phyloP scores from a whole-genome alignment of 2,888 invertebrate species.

The Julus scanicus region DNA sequence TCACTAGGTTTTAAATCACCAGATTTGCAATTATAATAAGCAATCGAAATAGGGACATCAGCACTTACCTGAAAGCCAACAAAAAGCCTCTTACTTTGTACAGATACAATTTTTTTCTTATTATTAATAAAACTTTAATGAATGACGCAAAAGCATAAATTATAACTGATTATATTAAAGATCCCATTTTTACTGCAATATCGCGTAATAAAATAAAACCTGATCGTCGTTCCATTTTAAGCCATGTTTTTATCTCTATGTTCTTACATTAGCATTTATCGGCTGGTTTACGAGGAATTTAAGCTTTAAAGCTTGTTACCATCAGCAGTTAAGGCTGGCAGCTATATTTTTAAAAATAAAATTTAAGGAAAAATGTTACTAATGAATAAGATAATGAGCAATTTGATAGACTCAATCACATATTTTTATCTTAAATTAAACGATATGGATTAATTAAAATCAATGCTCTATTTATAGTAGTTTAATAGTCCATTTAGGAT shows the following conservation, averaged over 20 bases:
- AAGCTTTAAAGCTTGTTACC: background rate
- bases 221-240: background rate
- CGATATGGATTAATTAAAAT: too few relatives aligned
- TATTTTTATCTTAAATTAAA: too few relatives aligned
- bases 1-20: conserved; percentile 24
- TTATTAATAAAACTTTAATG: conserved; percentile 38
- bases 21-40: conserved; percentile 34
- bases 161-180: background rate
- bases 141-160: conserved; percentile 34
- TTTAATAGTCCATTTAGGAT: too few relatives aligned
- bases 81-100: background rate
- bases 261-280: background rate
- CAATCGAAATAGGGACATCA: background rate
- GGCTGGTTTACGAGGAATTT: background rate
- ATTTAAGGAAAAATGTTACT: background rate
- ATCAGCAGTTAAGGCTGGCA: background rate
- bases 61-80: conserved; percentile 9
- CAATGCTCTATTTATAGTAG: too few relatives aligned
- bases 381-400: background rate
- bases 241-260: conserved; percentile 25
- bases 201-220: background rate
- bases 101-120: background rate
- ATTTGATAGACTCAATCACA: background rate
- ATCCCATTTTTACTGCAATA: background rate
- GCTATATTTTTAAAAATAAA: background rate